Evolutionary conservation across 1,140 invertebrate species (phyloP).

Genomic region (Periplaneta americana): DNA sequence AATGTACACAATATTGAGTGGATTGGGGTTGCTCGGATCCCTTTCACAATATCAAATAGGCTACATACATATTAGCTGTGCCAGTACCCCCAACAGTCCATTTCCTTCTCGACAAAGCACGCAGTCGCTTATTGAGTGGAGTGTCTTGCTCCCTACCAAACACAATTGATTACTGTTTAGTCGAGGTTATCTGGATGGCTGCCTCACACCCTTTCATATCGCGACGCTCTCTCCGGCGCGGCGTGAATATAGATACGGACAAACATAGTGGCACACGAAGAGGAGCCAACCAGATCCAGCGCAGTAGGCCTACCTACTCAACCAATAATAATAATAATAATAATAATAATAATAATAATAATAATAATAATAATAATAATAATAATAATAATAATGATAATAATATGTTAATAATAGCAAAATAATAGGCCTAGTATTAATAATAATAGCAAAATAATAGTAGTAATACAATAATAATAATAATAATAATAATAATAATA

Average conservation of each 20-base stretch:
- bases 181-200: not conserved
- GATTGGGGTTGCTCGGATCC: not conserved
- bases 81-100: not conserved
- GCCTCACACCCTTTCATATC: not conserved
- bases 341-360: too few relatives aligned
- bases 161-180: conserved; percentile 8
- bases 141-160: not conserved
- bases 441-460: too few relatives aligned
- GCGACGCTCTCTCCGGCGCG: not conserved
- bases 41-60: not conserved
- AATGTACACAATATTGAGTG: conserved; percentile 17
- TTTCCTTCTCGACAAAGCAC: not conserved
- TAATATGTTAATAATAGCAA: too few relatives aligned
- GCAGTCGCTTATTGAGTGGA: too few relatives aligned
- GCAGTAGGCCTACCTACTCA: too few relatives aligned
- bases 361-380: too few relatives aligned
- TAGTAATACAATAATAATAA: too few relatives aligned
- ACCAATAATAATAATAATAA: too few relatives aligned
- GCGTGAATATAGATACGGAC: not conserved
- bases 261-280: not conserved
- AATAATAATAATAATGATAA: too few relatives aligned
- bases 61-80: not conserved
- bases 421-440: too few relatives aligned
- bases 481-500: too few relatives aligned
- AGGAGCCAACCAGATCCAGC: not conserved